Evolutionary conservation across 1,140 invertebrate species (phyloP), one percentile per base, ranked within the genome.

Genomic region (Calliphora vicina): DNA sequence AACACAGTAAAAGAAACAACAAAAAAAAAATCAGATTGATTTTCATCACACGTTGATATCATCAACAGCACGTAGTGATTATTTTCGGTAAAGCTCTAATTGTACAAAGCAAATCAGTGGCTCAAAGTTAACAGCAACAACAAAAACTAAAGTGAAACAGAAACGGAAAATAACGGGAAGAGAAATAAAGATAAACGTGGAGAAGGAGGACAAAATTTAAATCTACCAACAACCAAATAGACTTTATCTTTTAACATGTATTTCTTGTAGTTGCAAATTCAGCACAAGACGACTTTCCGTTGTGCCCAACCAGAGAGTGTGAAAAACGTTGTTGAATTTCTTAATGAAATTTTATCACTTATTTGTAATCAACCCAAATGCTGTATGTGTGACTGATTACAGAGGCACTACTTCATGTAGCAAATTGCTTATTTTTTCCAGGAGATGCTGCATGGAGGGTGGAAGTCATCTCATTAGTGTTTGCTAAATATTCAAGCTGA

Each of bases 21-120:
- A n/a, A n/a, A n/a, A 35, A 29, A 45, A 45, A 50, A 78, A 78
- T 43, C 42, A 78, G 74, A 78, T 78, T 78, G 74, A 78, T 78
- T 78, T 78, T 78, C 74, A 78, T 78, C 74, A 78, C 74, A 78
- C 74, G 74, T 78, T 78, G 74, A 43, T 78, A 78, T 78, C 42
- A 78, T 78, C 74, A 78, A 26, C n/a, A 78, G 74, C 74, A 78
- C 74, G 74, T 78, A 78, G 74, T 78, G 74, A 78, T 78, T 78
- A 78, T 78, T 78, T 78, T 78, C 35, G 74, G 74, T 25, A 43
- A 43, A 43, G 35, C 74, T 78, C 74, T 78, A 78, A 78, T 78
- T 78, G 74, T 23, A 78, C 74, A 78, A 78, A 78, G 74, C 35
- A 78, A 78, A 78, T 78, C 74, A 78, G 74, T 78, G 42, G 74